Evolutionary conservation across 2,888 invertebrate species (phyloP).

Genomic region (Kryphioiulus occultus): DNA sequence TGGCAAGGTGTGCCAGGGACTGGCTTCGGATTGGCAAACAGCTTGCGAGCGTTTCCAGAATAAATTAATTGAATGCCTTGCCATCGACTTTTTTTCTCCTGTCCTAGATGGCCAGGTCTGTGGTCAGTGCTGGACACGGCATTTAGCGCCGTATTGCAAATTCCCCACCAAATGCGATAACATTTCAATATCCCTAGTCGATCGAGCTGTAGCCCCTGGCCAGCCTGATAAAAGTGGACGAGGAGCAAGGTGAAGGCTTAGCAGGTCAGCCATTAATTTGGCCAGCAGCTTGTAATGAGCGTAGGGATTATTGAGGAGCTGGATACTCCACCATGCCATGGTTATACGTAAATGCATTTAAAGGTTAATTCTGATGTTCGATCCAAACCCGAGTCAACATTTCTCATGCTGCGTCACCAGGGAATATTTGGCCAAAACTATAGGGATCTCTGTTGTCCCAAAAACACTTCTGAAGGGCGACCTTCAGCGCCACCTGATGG

Average conservation of each 20-base stretch:
- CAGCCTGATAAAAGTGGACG: conserved; percentile 29
- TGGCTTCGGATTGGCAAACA: neutral
- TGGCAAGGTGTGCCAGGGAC: conserved; percentile 1
- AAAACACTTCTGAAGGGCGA: neutral
- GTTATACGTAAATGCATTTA: too few relatives aligned
- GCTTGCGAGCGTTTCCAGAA: conserved; percentile 31
- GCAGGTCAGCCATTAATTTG: conserved; percentile 40
- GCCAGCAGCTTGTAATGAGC: conserved; percentile 7
- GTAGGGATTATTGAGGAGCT: neutral
- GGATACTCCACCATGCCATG: neutral
- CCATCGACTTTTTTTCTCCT: neutral
- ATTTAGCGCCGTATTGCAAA: neutral
- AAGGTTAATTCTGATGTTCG: too few relatives aligned
- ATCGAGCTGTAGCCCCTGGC: conserved; percentile 33
- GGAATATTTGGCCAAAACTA: too few relatives aligned
- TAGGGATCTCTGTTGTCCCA: too few relatives aligned
- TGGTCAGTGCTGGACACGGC: neutral
- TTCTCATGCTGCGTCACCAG: too few relatives aligned
- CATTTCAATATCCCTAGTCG: neutral
- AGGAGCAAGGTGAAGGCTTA: conserved; percentile 39
- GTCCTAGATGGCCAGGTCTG: neutral
- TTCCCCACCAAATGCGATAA: conserved; percentile 24
- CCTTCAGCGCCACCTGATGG: too few relatives aligned
- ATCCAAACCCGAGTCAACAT: too few relatives aligned
- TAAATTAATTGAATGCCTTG: conserved; percentile 4